These are phyloP conservation scores for Phoenicopterus ruber DNA, from an alignment of 2,113 vertebrate species.

Conservation along the genomic window DNA sequence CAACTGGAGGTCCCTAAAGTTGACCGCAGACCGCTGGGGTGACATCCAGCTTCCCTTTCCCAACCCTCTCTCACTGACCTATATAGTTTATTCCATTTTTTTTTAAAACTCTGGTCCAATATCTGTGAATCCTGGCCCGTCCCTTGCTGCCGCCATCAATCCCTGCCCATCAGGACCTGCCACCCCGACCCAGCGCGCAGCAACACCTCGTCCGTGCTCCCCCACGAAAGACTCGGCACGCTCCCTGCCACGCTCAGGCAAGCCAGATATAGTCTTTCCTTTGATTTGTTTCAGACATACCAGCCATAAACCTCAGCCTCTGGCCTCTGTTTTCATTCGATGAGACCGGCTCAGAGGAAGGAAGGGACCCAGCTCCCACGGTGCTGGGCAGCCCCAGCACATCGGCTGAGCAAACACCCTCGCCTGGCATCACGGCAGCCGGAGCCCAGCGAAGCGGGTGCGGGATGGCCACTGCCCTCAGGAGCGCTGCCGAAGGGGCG, in stretches of 20 bases:
- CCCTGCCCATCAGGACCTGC: background rate
- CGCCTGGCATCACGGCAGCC: fast-evolving
- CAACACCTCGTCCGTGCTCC: background rate
- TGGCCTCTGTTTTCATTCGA: background rate
- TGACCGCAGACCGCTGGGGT: background rate
- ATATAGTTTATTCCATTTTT: background rate
- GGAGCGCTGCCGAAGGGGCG: background rate
- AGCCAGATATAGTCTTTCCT: background rate
- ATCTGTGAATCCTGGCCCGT: background rate
- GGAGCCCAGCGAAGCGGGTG: fast-evolving
- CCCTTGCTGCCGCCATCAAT: background rate
- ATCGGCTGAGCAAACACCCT: background rate
- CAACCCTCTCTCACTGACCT: background rate
- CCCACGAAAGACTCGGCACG: background rate
- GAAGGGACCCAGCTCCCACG: background rate
- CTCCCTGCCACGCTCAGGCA: fast-evolving
- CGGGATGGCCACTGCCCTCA: background rate
- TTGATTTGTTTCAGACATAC: background rate
- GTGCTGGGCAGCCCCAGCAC: background rate
- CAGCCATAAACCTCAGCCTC: background rate
- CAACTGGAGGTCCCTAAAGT: background rate
- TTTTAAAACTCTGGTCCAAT: background rate
- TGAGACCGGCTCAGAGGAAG: background rate
- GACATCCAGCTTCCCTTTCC: background rate
- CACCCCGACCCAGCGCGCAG: background rate